These are phyloP conservation scores for Scrobipalpa atriplicella DNA, from an alignment of 2,888 invertebrate species.

Conservation along the genomic window DNA sequence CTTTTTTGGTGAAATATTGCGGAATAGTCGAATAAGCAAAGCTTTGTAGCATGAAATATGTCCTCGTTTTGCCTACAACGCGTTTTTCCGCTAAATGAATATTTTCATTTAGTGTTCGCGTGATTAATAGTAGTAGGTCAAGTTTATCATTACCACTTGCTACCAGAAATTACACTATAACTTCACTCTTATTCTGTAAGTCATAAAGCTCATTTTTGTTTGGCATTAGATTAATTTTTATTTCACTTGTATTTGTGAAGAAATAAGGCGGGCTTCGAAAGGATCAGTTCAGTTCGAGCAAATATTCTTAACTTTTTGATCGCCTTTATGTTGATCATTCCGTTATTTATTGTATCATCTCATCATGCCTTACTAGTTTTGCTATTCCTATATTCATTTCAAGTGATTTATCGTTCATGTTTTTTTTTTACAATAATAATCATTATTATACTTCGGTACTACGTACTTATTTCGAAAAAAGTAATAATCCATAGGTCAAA, in stretches of 20 bases:
- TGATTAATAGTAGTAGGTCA: constrained; percentile 28
- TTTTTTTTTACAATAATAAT: no score
- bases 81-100: constrained; percentile 23
- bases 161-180: background rate
- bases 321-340: constrained; percentile 5
- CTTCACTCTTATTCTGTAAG: constrained; percentile 7
- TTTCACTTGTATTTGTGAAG: background rate
- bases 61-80: constrained; percentile 10
- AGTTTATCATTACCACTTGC: constrained; percentile 14
- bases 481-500: background rate
- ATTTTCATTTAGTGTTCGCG: constrained; percentile 24
- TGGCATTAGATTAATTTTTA: background rate
- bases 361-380: background rate
- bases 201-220: background rate
- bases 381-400: background rate
- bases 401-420: no score
- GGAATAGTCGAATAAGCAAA: constrained; percentile 6
- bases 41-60: constrained; percentile 24
- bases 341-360: constrained; percentile 14
- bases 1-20: no score
- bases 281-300: background rate
- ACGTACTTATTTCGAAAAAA: no score
- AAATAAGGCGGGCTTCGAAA: background rate
- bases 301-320: background rate
- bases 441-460: no score